A percentile compares a stretch with the other conserved stretches of the same genome.
Evolutionary conservation across 2,113 vertebrate genomes (phyloP).

Genomic region (Campylomormyrus numenius): DNA sequence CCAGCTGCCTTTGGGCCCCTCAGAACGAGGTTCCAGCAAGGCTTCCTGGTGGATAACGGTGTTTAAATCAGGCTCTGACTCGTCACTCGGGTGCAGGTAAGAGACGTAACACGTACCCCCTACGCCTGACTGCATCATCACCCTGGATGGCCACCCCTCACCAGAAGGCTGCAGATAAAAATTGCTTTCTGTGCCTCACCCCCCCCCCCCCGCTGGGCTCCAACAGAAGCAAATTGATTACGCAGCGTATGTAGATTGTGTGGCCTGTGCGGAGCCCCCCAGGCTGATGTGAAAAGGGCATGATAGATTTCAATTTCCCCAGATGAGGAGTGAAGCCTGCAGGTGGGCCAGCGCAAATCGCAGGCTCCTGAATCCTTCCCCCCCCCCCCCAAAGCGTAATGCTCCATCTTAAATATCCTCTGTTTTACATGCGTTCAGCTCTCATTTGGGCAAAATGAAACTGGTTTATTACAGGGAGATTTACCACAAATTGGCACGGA

Average conservation of each 20-base stretch:
- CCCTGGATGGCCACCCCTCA: background rate
- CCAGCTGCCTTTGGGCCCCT: background rate
- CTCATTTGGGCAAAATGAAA: slow-evolving; percentile 80
- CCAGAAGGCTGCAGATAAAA: slow-evolving; percentile 43
- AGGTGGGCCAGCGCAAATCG: slow-evolving; percentile 20
- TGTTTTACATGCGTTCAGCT: slow-evolving; percentile 80
- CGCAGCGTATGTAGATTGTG: slow-evolving; percentile 61
- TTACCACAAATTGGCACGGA: slow-evolving; percentile 94
- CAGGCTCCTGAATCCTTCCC: slow-evolving; percentile 53
- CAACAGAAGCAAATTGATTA: slow-evolving; percentile 61
- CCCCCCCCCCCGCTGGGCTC: slow-evolving; percentile 26
- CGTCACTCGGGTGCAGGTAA: background rate
- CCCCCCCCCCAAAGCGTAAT: slow-evolving; percentile 59
- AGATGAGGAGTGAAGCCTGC: slow-evolving; percentile 41
- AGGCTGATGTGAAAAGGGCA: slow-evolving; percentile 59
- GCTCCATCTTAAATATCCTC: slow-evolving; percentile 78
- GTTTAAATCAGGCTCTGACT: background rate
- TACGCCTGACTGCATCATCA: background rate
- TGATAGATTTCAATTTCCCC: slow-evolving; percentile 62
- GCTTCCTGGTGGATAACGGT: background rate
- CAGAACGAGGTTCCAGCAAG: background rate
- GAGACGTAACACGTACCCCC: background rate
- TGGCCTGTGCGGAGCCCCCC: slow-evolving; percentile 45
- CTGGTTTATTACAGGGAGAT: slow-evolving; percentile 91
- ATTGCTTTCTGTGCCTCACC: slow-evolving; percentile 57